Conservation (phyloP, 2,888 invertebrate genomes). For the Tricholauxania praeusta region DNA sequence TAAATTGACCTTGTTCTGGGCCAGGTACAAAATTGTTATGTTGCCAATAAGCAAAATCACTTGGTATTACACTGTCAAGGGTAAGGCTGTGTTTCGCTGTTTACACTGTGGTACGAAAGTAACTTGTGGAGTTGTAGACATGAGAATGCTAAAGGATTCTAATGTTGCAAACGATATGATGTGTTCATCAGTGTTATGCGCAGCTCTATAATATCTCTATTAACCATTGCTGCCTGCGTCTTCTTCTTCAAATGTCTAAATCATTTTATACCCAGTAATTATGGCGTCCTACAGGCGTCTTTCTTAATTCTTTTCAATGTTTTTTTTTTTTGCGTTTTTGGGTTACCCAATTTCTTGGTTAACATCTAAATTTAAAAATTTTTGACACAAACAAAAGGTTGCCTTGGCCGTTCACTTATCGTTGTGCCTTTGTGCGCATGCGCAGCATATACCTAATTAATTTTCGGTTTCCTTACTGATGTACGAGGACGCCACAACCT, state of each 20-base stretch:
- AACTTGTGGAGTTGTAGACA: no score
- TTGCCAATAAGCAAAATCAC: no score
- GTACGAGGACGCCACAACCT: not conserved
- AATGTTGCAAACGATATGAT: not conserved
- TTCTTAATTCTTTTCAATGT: not conserved
- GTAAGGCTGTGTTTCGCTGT: no score
- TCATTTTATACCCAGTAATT: slow-evolving; percentile 19
- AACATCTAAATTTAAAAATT: slow-evolving; percentile 33
- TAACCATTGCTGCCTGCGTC: not conserved
- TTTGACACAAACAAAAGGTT: slow-evolving; percentile 25
- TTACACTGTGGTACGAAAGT: no score
- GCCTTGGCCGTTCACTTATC: not conserved
- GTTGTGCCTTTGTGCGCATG: not conserved
- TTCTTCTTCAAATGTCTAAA: slow-evolving; percentile 28
- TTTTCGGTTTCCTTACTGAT: slow-evolving; percentile 11
- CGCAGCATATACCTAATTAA: slow-evolving; percentile 25
- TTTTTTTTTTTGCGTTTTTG: not conserved
- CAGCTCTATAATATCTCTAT: no score
- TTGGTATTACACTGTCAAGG: no score
- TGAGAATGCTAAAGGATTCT: no score
- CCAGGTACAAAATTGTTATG: no score
- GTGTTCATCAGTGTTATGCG: not conserved
- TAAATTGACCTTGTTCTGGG: no score
- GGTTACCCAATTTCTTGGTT: slow-evolving; percentile 11
- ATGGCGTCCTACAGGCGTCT: slow-evolving; percentile 27